A percentile compares a stretch with the other conserved stretches of the same genome.
These are phyloP conservation scores for Lacerta agilis DNA, from an alignment of 2,797 vertebrate genomes.

Conservation along the genomic window DNA sequence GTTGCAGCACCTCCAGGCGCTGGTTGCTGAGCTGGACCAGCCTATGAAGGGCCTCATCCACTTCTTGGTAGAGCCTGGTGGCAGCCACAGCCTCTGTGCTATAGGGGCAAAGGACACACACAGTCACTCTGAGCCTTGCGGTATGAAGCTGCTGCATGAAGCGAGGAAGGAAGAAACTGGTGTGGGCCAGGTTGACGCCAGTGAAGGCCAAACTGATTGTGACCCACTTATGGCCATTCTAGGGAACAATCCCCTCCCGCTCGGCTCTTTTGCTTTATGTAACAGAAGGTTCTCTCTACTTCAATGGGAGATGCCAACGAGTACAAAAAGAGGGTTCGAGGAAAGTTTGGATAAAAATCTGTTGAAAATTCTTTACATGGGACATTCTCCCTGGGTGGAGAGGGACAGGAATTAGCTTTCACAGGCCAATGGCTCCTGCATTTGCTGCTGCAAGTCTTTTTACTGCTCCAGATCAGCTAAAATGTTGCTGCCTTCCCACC, in stretches of 20 bases:
- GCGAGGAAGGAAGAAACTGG: not conserved
- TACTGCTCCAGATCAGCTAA: no score
- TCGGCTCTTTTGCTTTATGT: not conserved
- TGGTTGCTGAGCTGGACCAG: conserved; percentile 89
- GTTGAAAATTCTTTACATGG: not conserved
- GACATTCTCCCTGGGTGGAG: not conserved
- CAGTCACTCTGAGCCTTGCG: not conserved
- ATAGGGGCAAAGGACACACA: not conserved
- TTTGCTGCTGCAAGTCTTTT: not conserved
- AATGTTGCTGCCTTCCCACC: not conserved
- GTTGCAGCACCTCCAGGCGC: conserved; percentile 81
- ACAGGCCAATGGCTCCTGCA: not conserved
- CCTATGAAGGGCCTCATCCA: conserved; percentile 90
- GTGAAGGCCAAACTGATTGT: not conserved
- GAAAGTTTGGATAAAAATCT: not conserved
- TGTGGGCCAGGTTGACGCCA: no score
- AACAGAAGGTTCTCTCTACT: not conserved
- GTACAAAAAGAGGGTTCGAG: not conserved
- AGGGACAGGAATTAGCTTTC: no score
- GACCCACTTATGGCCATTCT: not conserved
- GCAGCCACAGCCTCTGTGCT: conserved; percentile 75
- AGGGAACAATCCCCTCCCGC: not conserved
- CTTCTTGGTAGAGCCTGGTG: conserved; percentile 86
- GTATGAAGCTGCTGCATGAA: not conserved
- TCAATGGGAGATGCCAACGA: not conserved